Base-by-base conservation (phyloP, 2,797 vertebrate species). In the Leptatherina wallacei region DNA sequence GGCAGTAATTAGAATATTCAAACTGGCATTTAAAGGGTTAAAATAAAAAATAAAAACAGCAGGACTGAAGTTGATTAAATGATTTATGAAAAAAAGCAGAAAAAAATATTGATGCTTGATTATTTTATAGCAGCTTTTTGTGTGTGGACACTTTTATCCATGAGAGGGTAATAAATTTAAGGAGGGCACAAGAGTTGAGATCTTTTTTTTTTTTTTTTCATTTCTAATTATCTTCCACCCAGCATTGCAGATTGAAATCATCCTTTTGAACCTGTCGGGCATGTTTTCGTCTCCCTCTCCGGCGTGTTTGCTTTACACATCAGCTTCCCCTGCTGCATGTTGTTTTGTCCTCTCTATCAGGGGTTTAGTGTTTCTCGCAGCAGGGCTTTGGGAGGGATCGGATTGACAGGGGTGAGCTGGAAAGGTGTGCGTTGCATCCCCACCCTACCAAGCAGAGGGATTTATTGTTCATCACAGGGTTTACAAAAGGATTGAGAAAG, bases 341-440 rank as follows among this genome's bases (percentile, higher is more conserved):
- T 68, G 71, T 77, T 81, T 81, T 67, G 75, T 71, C 79, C 66
- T 67, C 65, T 76, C 80, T 74, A 72, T 71, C 76, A 2, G 70
- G 69, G 85, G 81, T 77, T 87, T 85, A 71, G 56, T 73, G 63
- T 83, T 73, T 63, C 73, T 81, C 62, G 51, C 78, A 72, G 69
- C 9, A 1, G 24, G 67, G 74, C 65, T 83, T 85, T 68, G 49
- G 62, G 58, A 62, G 70, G 81, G 68, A 78, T 85, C 69, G 59
- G 16, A 10, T 42, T 72, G 74, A 79, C 73, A 61, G 30, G 57
- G 57, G 40, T 18, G 65, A 73, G 65, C 29, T 58, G 44, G 54
- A 75, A 47, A 64, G 69, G 71, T 73, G 75, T 74, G 60, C 30
- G 32, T 75, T 77, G 29, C 58, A 67, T 33, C 24, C 20, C 14